Conservation (phyloP, 2,888 invertebrate genomes). For the Polydrusus tereticollis region DNA sequence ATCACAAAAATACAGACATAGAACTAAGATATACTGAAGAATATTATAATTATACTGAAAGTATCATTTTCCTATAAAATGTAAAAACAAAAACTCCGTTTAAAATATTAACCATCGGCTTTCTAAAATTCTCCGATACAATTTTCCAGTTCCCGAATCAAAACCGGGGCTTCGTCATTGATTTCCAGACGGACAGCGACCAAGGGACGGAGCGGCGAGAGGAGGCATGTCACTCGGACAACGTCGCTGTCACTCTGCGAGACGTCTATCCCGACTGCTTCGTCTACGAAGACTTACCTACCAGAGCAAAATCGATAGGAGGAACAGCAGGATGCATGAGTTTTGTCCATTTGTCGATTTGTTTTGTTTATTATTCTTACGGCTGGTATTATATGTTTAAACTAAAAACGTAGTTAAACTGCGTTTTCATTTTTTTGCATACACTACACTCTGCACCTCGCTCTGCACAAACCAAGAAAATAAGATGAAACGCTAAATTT, state of each 20-base stretch:
- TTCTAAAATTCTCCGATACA: slow-evolving; percentile 6
- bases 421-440: too few relatives aligned
- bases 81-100: not conserved
- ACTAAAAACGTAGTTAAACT: too few relatives aligned
- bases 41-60: not conserved
- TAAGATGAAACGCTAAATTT: too few relatives aligned
- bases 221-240: slow-evolving; percentile 58
- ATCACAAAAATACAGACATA: too few relatives aligned
- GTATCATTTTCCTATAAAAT: not conserved
- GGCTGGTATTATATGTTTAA: too few relatives aligned
- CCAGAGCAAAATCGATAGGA: slow-evolving; percentile 30
- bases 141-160: slow-evolving; percentile 16
- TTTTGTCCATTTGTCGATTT: not conserved
- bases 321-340: slow-evolving; percentile 20
- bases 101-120: not conserved
- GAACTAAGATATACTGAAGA: too few relatives aligned
- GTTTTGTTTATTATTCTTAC: too few relatives aligned
- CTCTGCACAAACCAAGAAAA: too few relatives aligned
- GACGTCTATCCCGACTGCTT: slow-evolving; percentile 56
- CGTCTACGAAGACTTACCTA: slow-evolving; percentile 42
- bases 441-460: too few relatives aligned
- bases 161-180: slow-evolving; percentile 52
- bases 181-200: slow-evolving; percentile 55
- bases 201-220: slow-evolving; percentile 15
- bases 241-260: slow-evolving; percentile 62